A percentile compares a stretch with the other conserved stretches of the same genome.
These are phyloP conservation scores for Vanessa tameamea DNA, from an alignment of 1,140 invertebrate species.

Conservation along the genomic window DNA sequence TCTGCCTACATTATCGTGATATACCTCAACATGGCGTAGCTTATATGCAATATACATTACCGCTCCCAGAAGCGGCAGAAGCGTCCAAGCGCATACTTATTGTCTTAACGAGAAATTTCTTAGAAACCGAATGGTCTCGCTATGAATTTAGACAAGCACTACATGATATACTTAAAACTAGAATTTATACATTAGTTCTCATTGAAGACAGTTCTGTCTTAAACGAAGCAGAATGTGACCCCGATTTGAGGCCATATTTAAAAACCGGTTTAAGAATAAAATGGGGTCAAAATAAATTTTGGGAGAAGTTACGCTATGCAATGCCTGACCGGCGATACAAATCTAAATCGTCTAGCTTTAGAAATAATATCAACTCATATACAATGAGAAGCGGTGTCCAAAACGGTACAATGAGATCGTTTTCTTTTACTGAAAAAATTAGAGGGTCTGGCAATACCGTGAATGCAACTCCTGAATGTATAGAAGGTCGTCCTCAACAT, in stretches of 20 bases:
- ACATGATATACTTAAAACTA: slow-evolving; percentile 91
- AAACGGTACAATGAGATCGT: slow-evolving; percentile 80
- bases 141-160: slow-evolving; percentile 91
- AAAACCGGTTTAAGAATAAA: slow-evolving; percentile 90
- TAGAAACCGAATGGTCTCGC: slow-evolving; percentile 93
- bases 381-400: slow-evolving; percentile 83
- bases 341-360: slow-evolving; percentile 80
- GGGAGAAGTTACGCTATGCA: slow-evolving; percentile 93
- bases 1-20: slow-evolving; percentile 94
- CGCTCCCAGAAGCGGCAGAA: slow-evolving; percentile 92
- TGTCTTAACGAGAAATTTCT: slow-evolving; percentile 90
- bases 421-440: slow-evolving; percentile 75
- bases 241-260: slow-evolving; percentile 92
- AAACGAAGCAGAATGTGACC: slow-evolving; percentile 91
- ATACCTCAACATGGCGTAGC: slow-evolving; percentile 85
- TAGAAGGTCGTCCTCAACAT: slow-evolving; percentile 65
- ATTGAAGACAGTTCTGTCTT: slow-evolving; percentile 88
- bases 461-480: slow-evolving; percentile 59
- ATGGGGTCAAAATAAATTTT: slow-evolving; percentile 95
- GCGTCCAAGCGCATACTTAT: slow-evolving; percentile 90
- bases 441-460: slow-evolving; percentile 61
- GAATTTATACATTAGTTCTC: slow-evolving; percentile 91
- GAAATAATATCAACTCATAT: slow-evolving; percentile 89
- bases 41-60: slow-evolving; percentile 87
- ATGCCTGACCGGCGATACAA: slow-evolving; percentile 85